Evolutionary conservation across 2,888 invertebrate species (phyloP), one percentile per base, ranked within the genome.

Genomic region (Agonopterix heracliana): DNA sequence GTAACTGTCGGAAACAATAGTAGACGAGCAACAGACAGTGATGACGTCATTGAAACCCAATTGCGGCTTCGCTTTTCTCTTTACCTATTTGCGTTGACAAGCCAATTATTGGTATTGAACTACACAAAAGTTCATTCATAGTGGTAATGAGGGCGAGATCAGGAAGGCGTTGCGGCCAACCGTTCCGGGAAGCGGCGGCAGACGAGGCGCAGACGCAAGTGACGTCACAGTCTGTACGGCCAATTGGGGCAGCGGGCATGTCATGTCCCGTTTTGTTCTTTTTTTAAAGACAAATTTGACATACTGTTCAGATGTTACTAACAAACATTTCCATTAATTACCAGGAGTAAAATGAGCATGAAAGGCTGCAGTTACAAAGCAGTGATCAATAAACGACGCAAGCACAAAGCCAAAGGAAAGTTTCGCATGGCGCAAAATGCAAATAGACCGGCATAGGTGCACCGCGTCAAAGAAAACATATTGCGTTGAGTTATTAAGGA

Each of bases 141-240:
- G 68, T 66, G 68, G 71, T 75, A 81, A 75, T 76, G 75, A 69
- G 74, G 66, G 64, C 68, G 67, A 64, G 68, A 68, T 67, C 63
- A 78, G 78, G 80, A 81, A 81, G 78, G 76, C 76, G 71, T 57
- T 68, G 73, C 68, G 76, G 76, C 73, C 73, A 76, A 70, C 64
- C 71, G 79, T 83, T 83, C 83, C 81, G 81, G 82, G 84, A 86
- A 85, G 77, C 74, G 72, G 71, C 72, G 64, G 78, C 68, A 87
- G 87, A 87, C 86, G 72, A 66, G 66, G 75, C 78, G 76, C 78
- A 86, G 83, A 85, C 87, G 65, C 66, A 57, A 64, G 54, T 82
- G 84, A 84, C 84, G 86, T 85, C 81, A 85, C 60, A 42, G 54
- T 58, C 56, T 67, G 70, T 71, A 61, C 71, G 58, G 79, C 80